Evolutionary conservation across 1,140 invertebrate genomes (phyloP).

Genomic region (Tetranychus urticae): DNA sequence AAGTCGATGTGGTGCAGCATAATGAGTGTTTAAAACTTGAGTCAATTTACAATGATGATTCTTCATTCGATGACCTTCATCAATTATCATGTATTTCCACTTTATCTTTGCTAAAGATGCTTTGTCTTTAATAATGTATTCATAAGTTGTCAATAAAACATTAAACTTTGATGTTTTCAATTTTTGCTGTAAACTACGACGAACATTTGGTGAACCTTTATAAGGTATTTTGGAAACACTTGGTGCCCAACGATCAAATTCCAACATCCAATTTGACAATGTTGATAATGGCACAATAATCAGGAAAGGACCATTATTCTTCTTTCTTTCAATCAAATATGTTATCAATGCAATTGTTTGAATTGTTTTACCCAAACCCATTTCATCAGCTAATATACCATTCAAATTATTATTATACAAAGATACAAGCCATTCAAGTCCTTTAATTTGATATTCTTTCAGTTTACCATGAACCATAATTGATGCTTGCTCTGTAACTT

Average conservation of each 20-base stretch:
- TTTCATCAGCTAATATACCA: constrained; percentile 79
- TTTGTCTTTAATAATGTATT: constrained; percentile 97
- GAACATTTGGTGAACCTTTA: constrained; percentile 65
- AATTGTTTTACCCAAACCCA: constrained; percentile 93
- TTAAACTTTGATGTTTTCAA: constrained; percentile 86
- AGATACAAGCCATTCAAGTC: constrained; percentile 93
- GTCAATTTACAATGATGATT: constrained; percentile 98
- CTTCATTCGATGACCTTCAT: constrained; percentile 98
- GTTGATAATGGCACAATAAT: constrained; percentile 95
- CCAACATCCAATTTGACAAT: constrained; percentile 90
- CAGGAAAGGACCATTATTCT: constrained; percentile 84
- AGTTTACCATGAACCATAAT: constrained; percentile 79
- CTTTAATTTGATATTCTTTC: constrained; percentile 90
- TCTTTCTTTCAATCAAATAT: constrained; percentile 92
- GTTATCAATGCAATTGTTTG: constrained; percentile 86
- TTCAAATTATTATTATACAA: constrained; percentile 96
- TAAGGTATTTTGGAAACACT: constrained; percentile 78
- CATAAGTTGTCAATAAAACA: constrained; percentile 90
- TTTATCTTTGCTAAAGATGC: constrained; percentile 78
- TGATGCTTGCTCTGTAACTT: constrained; percentile 68
- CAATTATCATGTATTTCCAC: constrained; percentile 99
- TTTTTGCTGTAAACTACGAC: constrained; percentile 57
- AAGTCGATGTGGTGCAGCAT: constrained; percentile 75
- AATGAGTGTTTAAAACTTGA: constrained; percentile 80
- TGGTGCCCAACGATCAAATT: constrained; percentile 97